Evolutionary conservation across 2,797 vertebrate genomes (phyloP).

Genomic region (Ciconia nigra): DNA sequence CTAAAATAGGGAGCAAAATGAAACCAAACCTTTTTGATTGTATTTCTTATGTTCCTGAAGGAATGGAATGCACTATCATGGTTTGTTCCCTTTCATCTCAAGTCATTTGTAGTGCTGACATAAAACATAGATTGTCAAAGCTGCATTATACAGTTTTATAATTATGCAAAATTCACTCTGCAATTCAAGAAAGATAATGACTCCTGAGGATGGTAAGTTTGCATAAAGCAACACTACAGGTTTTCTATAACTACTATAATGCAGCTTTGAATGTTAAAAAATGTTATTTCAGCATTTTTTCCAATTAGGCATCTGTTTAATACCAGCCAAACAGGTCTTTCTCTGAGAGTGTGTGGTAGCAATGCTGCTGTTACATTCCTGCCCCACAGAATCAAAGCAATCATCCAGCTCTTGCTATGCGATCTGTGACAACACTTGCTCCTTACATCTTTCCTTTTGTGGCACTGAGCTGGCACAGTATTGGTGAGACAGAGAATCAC

Average conservation of each 20-base stretch:
- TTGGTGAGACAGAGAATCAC: not conserved
- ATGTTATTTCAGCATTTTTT: not conserved
- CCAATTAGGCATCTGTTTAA: not conserved
- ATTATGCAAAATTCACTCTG: not conserved
- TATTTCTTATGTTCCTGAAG: not conserved
- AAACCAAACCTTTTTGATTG: not conserved
- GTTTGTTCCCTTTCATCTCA: not conserved
- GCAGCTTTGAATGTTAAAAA: not conserved
- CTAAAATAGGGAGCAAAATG: not conserved
- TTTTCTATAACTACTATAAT: not conserved
- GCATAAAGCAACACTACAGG: not conserved
- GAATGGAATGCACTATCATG: not conserved
- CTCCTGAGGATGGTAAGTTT: not conserved
- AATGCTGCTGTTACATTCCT: not conserved
- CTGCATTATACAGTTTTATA: not conserved
- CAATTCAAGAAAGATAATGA: not conserved
- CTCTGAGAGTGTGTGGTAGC: not conserved
- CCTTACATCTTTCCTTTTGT: not conserved
- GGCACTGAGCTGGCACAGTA: accelerated
- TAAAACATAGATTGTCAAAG: not conserved
- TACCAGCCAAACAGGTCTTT: not conserved
- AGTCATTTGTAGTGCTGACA: not conserved
- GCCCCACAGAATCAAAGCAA: not conserved
- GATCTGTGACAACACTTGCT: not conserved
- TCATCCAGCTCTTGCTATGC: not conserved